Conservation (phyloP, 1,140 invertebrate species). For the Calephelis virginiensis region DNA sequence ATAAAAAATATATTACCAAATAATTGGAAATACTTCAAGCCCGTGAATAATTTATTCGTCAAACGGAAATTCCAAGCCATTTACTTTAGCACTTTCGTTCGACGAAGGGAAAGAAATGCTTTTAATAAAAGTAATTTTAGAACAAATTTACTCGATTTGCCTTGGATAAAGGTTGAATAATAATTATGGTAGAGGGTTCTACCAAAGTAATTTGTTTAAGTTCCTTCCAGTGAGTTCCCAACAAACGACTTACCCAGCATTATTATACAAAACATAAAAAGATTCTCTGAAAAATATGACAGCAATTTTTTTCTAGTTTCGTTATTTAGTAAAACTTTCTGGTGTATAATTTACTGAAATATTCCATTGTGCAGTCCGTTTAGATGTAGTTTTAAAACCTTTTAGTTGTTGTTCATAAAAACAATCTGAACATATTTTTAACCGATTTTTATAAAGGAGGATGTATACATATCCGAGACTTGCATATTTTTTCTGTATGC, state of each 20-base stretch:
- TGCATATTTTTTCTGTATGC: too few species aligned
- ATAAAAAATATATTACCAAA: slow-evolving; percentile 2
- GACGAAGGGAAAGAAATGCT: slow-evolving; percentile 64
- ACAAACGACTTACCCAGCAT: slow-evolving; percentile 25
- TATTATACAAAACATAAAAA: slow-evolving; percentile 42
- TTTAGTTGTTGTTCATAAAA: too few species aligned
- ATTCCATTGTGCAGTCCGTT: too few species aligned
- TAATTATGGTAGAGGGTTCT: slow-evolving; percentile 54
- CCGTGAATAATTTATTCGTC: slow-evolving; percentile 59
- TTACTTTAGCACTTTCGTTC: slow-evolving; percentile 71
- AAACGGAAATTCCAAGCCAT: slow-evolving; percentile 70
- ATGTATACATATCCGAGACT: too few species aligned
- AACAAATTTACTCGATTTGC: slow-evolving; percentile 68
- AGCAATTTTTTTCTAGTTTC: too few species aligned
- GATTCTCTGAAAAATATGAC: slow-evolving; percentile 8
- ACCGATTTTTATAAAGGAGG: too few species aligned
- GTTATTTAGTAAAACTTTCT: too few species aligned
- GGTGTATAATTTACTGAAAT: too few species aligned
- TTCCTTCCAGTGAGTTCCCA: slow-evolving; percentile 39
- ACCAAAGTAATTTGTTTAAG: slow-evolving; percentile 56
- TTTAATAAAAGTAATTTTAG: slow-evolving; percentile 72
- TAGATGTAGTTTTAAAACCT: too few species aligned
- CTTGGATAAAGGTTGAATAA: slow-evolving; percentile 69
- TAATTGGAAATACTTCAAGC: slow-evolving; percentile 11
- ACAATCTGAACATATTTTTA: too few species aligned